These are phyloP conservation scores for Catostomus latipinnis DNA, from an alignment of 2,797 vertebrate species.

Conservation along the genomic window DNA sequence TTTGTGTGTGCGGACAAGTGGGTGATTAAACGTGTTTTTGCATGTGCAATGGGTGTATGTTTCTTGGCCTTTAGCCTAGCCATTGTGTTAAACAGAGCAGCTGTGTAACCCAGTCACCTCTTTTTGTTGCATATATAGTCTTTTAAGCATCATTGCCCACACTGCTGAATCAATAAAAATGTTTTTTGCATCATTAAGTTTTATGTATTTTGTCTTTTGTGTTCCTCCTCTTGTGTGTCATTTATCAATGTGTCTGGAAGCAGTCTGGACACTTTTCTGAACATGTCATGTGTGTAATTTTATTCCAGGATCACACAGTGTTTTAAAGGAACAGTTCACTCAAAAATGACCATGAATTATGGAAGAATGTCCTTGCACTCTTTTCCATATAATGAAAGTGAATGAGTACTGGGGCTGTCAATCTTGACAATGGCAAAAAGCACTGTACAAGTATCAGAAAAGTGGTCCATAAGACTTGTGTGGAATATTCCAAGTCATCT, in stretches of 20 bases:
- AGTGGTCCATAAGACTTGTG: not conserved
- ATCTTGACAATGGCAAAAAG: not conserved
- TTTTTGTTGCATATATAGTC: slow-evolving; percentile 12
- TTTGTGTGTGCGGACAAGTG: slow-evolving; percentile 62
- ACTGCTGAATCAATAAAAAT: slow-evolving; percentile 36
- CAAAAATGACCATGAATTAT: not conserved
- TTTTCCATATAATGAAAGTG: no score
- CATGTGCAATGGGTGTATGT: slow-evolving; percentile 38
- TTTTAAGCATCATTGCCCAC: slow-evolving; percentile 25
- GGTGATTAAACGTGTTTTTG: slow-evolving; percentile 38
- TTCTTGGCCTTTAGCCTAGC: slow-evolving; percentile 26
- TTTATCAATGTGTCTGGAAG: slow-evolving; percentile 59
- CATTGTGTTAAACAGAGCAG: slow-evolving; percentile 16
- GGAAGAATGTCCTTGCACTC: no score
- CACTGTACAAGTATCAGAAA: no score
- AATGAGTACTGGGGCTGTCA: not conserved
- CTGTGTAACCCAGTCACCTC: not conserved
- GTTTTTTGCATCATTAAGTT: slow-evolving; percentile 40
- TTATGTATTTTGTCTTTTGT: slow-evolving; percentile 44
- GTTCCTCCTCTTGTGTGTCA: slow-evolving; percentile 52
- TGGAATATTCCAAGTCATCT: not conserved
- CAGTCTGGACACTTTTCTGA: slow-evolving; percentile 54
- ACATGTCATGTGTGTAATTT: slow-evolving; percentile 4
- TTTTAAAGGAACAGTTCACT: not conserved
- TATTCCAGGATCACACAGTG: not conserved